A percentile compares a stretch with the other conserved stretches of the same genome.
These are phyloP conservation scores for Myotis myotis DNA, from an alignment of 2,797 vertebrate species.

Conservation along the genomic window DNA sequence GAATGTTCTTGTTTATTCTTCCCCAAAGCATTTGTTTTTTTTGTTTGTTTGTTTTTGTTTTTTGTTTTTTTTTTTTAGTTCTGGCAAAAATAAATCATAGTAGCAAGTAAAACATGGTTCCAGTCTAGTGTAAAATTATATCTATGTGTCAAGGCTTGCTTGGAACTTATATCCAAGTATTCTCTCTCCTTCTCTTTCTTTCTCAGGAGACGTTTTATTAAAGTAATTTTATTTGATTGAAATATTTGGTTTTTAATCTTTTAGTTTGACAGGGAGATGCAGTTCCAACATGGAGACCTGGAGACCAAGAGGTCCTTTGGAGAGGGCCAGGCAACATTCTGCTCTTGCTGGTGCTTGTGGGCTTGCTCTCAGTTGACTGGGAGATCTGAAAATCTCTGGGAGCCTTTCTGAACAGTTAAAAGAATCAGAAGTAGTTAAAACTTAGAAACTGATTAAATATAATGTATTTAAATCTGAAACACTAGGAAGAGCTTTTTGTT, in stretches of 20 bases:
- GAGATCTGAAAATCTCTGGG: background rate
- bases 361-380: background rate
- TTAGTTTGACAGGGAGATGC: background rate
- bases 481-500: background rate
- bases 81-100: constrained; percentile 7
- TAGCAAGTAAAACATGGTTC: background rate
- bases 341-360: background rate
- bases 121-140: background rate
- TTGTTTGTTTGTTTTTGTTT: no score
- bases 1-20: constrained; percentile 45
- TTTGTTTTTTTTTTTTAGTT: no score
- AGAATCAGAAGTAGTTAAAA: constrained; percentile 51
- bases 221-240: background rate
- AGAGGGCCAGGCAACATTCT: background rate
- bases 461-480: constrained; percentile 57
- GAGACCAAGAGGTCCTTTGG: background rate
- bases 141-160: background rate
- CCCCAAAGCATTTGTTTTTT: background rate
- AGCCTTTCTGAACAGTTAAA: background rate
- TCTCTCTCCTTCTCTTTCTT: background rate
- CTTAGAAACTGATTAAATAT: constrained; percentile 39
- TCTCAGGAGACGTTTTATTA: background rate
- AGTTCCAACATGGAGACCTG: background rate
- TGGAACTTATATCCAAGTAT: background rate
- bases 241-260: constrained; percentile 10